A percentile compares a stretch with the other conserved stretches of the same genome.
Conservation (phyloP, 2,797 vertebrate genomes). For the Carapus acus region DNA sequence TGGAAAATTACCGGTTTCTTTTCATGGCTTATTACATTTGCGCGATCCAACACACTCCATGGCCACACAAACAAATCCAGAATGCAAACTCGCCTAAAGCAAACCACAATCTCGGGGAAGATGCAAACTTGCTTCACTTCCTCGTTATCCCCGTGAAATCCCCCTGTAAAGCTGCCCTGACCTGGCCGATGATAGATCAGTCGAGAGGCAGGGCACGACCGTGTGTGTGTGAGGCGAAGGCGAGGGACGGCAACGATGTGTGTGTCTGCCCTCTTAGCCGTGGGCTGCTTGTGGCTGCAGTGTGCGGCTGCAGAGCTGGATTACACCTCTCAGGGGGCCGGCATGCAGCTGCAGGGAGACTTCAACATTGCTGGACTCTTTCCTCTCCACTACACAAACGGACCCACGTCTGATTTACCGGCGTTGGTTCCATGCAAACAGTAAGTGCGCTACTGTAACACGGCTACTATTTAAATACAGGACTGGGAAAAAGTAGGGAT, state of each 20-base stretch:
- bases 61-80: constrained; percentile 50
- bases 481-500: too few relatives aligned
- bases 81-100: constrained; percentile 54
- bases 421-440: constrained; percentile 56
- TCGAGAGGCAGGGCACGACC: neutral
- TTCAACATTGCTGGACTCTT: constrained; percentile 77
- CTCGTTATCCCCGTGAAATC: constrained; percentile 1
- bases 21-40: constrained; percentile 29
- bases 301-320: constrained; percentile 36
- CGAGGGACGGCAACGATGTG: constrained; percentile 16
- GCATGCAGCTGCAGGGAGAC: constrained; percentile 69
- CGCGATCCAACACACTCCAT: constrained; percentile 33
- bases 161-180: constrained; percentile 6
- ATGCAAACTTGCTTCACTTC: constrained; percentile 55
- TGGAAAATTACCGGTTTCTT: constrained; percentile 17
- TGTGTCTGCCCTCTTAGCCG: constrained; percentile 29
- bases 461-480: too few relatives aligned
- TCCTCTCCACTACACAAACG: constrained; percentile 63
- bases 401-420: constrained; percentile 35
- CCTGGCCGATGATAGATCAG: constrained; percentile 14
- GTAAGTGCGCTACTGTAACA: constrained; percentile 49
- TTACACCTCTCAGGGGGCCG: constrained; percentile 36
- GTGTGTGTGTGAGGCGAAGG: neutral
- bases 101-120: constrained; percentile 21
- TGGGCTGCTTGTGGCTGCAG: constrained; percentile 40